Conservation (phyloP, 2,797 vertebrate genomes). For the Pseudomugil tenellus region DNA sequence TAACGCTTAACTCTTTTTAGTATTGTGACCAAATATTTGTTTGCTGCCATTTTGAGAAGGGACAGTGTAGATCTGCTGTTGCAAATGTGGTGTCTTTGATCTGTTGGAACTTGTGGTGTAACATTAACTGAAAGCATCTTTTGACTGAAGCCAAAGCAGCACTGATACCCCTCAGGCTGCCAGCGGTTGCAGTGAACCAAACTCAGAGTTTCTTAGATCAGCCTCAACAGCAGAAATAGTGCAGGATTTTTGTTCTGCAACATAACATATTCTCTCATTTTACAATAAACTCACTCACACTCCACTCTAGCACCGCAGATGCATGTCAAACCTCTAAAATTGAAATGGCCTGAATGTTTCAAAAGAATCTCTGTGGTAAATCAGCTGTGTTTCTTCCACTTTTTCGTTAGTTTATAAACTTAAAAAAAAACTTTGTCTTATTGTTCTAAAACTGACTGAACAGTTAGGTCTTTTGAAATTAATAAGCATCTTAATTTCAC, state of each 20-base stretch:
- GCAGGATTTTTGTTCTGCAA: slow-evolving; percentile 39
- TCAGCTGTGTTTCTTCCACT: neutral
- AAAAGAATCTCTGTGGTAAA: slow-evolving; percentile 37
- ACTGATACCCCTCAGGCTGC: slow-evolving; percentile 38
- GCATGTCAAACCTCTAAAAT: slow-evolving; percentile 48
- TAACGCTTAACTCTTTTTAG: neutral
- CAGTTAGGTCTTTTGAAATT: too few relatives aligned
- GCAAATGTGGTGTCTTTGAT: slow-evolving; percentile 45
- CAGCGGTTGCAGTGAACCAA: slow-evolving; percentile 31
- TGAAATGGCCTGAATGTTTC: slow-evolving; percentile 33
- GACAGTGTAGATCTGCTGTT: slow-evolving; percentile 34
- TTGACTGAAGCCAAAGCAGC: slow-evolving; percentile 48
- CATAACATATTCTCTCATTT: slow-evolving; percentile 38
- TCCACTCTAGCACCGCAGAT: slow-evolving; percentile 11
- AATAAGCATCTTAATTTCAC: neutral
- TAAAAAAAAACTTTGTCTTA: too few relatives aligned
- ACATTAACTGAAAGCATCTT: slow-evolving; percentile 52
- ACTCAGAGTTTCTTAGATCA: slow-evolving; percentile 47
- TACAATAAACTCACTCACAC: slow-evolving; percentile 5
- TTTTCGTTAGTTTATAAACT: neutral
- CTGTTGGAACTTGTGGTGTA: slow-evolving; percentile 41
- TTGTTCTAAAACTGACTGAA: too few relatives aligned
- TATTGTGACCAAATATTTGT: slow-evolving; percentile 33
- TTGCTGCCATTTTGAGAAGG: slow-evolving; percentile 17
- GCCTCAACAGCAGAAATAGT: slow-evolving; percentile 28